A percentile compares a stretch with the other conserved stretches of the same genome.
These are phyloP conservation scores for Teleogryllus occipitalis DNA, from an alignment of 1,140 invertebrate genomes.

Conservation along the genomic window DNA sequence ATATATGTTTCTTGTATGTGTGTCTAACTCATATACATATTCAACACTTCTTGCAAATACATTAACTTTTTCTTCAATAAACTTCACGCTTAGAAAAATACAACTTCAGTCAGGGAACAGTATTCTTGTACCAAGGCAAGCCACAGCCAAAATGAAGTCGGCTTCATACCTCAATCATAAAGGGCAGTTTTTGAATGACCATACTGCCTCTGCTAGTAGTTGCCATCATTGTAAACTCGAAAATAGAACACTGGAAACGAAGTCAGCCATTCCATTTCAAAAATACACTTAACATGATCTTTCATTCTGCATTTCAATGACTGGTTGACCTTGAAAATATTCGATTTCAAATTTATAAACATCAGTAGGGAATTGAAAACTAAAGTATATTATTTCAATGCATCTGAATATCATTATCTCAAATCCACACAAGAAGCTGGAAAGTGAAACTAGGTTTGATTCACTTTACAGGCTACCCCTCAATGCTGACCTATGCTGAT, in stretches of 20 bases:
- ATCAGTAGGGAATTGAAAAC: no score
- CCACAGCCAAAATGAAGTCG: conserved; percentile 22
- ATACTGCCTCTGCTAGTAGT: not conserved
- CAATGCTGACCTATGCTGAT: no score
- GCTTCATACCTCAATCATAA: conserved; percentile 13
- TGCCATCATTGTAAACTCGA: not conserved
- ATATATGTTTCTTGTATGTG: conserved; percentile 15
- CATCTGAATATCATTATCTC: no score
- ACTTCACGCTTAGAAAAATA: conserved; percentile 25
- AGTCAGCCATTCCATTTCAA: no score
- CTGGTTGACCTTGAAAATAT: not conserved
- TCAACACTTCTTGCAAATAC: conserved; percentile 19
- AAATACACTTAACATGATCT: no score
- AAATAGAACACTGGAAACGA: not conserved
- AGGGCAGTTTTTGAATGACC: not conserved
- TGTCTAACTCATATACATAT: conserved; percentile 18
- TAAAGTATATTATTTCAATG: no score
- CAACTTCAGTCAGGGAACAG: conserved; percentile 20
- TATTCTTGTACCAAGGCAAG: conserved; percentile 24
- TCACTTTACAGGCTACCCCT: no score
- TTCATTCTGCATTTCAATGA: not conserved
- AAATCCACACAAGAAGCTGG: no score
- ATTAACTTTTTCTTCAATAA: conserved; percentile 21
- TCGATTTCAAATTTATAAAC: no score
- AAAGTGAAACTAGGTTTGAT: no score